Base-by-base conservation (phyloP, 2,888 invertebrate genomes). In the Myopa testacea region DNA sequence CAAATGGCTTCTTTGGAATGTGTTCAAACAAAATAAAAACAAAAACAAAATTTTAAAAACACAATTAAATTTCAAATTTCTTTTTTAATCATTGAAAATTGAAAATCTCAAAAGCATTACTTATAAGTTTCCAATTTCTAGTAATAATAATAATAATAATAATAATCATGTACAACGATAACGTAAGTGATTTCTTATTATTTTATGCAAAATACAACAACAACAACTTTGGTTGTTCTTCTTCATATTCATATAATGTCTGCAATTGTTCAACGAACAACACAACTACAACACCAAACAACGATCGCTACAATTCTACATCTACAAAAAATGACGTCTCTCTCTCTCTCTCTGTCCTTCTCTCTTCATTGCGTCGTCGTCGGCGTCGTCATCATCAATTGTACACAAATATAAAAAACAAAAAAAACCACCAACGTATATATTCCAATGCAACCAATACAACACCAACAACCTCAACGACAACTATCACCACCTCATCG, bases 1-100 rank as follows among this genome's bases (percentile, higher is more conserved):
- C 70, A 82, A 84, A 85, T 82, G 80, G 81, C 81, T 80, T 85
- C 82, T 78, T 85, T 85, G 85, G 84, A 82, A 81, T 78, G 81
- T 79, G 77, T 76, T 80, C 81, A 84, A 83, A 82, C 45, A 80
- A 77, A 81, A 19, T 8, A n/a, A 4, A 26, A 62, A 19, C 6
- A 45, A 45, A 45, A 45, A 45, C 45, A 45, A 45, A n/a, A 10
- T 2, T 3, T 60, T 19, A 63, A 58, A 70, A 74, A 74, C 69
- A 76, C 0, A 45, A 45, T 26, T 26, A 63, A 60, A 76, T 52
- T 71, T 67, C n/a, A 60, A 60, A 60, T 60, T 19, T 7, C 26
- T 4, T 14, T 60, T 16, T 60, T n/a, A n/a, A n/a, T n/a, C n/a
- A n/a, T n/a, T 12, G 50, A 74, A 76, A 72, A 65, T 74, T 10